Percentiles rank a stretch among this genome's conserved stretches.
Conservation (phyloP, 2,888 invertebrate genomes). For the Criorhina ranunculi region DNA sequence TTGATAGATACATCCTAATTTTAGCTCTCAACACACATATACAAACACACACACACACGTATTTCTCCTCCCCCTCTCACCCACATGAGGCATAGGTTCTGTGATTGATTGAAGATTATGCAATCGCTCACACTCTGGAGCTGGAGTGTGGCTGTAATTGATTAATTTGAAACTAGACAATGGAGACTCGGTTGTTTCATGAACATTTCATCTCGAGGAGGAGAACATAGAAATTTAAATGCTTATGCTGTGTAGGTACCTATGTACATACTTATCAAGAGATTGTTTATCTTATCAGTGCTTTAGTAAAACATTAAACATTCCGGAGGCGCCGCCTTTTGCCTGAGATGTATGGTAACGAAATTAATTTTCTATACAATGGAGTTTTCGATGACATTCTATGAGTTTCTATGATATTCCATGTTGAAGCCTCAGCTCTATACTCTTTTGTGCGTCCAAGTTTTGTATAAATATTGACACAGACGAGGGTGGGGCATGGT, state of each 20-base stretch:
- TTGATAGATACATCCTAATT: conserved; percentile 56
- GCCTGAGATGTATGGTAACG: neutral
- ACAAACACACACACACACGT: neutral
- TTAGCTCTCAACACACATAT: conserved; percentile 14
- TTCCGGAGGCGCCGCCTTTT: neutral
- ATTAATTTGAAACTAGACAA: neutral
- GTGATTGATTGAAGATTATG: conserved; percentile 52
- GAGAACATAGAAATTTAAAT: neutral
- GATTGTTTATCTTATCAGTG: conserved; percentile 34
- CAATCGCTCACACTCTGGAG: conserved; percentile 9
- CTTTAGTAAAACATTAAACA: conserved; percentile 8
- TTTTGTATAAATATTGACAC: neutral
- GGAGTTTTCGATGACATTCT: neutral
- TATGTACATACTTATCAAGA: neutral
- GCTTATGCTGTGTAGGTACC: neutral
- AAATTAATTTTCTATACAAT: neutral
- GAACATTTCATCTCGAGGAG: neutral
- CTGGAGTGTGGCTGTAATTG: neutral
- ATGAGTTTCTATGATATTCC: neutral
- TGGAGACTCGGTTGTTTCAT: neutral
- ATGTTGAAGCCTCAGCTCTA: too few relatives aligned
- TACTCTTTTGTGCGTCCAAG: too few relatives aligned
- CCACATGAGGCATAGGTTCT: neutral
- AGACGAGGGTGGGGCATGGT: conserved; percentile 4
- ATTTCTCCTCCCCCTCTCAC: neutral